Evolutionary conservation across 2,113 vertebrate genomes (phyloP).

Genomic region (Anser brachyrhynchus): DNA sequence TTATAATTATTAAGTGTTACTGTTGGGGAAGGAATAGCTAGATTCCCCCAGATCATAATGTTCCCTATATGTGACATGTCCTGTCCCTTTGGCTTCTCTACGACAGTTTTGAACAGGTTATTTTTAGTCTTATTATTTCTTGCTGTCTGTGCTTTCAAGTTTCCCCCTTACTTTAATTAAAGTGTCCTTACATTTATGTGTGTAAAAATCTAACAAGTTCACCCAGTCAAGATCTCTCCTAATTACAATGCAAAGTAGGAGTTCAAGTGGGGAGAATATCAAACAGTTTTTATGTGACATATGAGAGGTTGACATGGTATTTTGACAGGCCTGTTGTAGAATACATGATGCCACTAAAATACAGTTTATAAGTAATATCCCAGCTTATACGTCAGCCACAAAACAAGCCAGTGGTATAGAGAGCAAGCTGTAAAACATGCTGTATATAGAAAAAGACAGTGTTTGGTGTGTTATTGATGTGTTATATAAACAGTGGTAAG

Average conservation of each 20-base stretch:
- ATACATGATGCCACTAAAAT: conserved; percentile 5
- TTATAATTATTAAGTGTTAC: conserved; percentile 15
- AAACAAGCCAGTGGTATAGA: background rate
- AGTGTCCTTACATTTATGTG: conserved; percentile 39
- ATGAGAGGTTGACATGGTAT: conserved; percentile 39
- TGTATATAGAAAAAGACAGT: conserved; percentile 18
- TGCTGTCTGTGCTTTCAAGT: conserved; percentile 52
- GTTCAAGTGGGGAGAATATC: conserved; percentile 62
- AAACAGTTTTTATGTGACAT: conserved; percentile 44
- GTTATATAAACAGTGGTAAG: conserved; percentile 31
- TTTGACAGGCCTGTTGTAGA: conserved; percentile 45
- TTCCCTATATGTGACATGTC: background rate
- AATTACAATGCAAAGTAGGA: conserved; percentile 57
- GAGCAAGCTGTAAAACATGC: conserved; percentile 21
- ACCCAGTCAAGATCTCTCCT: conserved; percentile 31
- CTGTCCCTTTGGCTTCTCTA: conserved; percentile 31
- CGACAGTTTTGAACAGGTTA: background rate
- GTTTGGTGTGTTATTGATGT: conserved; percentile 7
- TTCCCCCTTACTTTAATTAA: conserved; percentile 60
- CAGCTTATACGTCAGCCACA: conserved; percentile 27
- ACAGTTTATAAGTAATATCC: conserved; percentile 37
- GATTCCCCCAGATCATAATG: background rate
- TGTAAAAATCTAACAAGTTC: conserved; percentile 35
- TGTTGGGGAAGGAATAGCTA: background rate
- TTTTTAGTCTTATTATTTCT: conserved; percentile 41